Conservation (phyloP, 2,113 vertebrate genomes). For the Irena cyanogastra region DNA sequence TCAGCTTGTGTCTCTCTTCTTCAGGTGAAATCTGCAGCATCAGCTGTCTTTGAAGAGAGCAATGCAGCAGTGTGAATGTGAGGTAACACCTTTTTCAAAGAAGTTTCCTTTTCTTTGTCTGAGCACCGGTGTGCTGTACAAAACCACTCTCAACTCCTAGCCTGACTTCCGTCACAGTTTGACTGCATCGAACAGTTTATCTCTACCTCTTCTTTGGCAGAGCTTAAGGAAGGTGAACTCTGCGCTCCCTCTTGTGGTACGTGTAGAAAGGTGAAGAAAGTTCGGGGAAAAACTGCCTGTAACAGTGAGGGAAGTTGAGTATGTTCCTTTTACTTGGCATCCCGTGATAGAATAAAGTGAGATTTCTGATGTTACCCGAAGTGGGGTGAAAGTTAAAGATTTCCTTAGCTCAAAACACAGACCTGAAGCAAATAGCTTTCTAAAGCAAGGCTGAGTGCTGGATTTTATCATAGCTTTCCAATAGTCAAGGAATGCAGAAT, state of each 20-base stretch:
- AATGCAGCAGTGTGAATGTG: not conserved
- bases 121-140: not conserved
- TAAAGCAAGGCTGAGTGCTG: not conserved
- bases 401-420: not conserved
- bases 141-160: not conserved
- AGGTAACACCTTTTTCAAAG: not conserved
- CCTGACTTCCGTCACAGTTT: not conserved
- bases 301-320: not conserved
- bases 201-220: not conserved
- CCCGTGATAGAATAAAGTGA: not conserved
- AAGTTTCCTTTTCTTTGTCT: not conserved
- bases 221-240: slow-evolving; percentile 1
- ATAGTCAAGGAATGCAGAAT: not conserved
- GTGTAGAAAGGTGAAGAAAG: not conserved
- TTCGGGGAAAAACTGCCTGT: rapidly evolving
- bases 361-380: not conserved
- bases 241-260: slow-evolving; percentile 67
- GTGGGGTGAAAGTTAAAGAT: not conserved
- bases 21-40: not conserved
- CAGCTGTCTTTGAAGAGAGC: not conserved
- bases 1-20: not conserved
- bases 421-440: not conserved
- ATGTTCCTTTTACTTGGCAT: not conserved
- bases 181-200: not conserved
- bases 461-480: not conserved